phyloP scores from a whole-genome alignment of 2,797 vertebrate species.

The Pachyuromys duprasi region DNA sequence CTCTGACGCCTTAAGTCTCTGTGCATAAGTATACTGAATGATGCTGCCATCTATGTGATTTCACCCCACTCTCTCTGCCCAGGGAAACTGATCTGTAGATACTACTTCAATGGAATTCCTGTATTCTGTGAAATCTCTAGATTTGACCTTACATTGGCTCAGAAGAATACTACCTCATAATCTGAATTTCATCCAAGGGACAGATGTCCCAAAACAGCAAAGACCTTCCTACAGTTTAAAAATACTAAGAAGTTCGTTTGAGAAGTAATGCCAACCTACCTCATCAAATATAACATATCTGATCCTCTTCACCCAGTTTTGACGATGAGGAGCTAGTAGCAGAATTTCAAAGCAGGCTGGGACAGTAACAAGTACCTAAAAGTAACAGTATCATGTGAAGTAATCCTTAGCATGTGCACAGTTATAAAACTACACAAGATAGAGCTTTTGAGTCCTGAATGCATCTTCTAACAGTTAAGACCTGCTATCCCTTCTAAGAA shows the following conservation, averaged over 20 bases:
- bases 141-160: not conserved
- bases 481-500: not conserved
- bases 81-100: not conserved
- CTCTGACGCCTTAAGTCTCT: not conserved
- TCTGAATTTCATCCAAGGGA: not conserved
- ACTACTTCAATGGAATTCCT: not conserved
- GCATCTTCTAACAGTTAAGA: not conserved
- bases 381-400: not conserved
- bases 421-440: not conserved
- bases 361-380: conserved; percentile 84
- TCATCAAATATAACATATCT: conserved; percentile 85
- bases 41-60: not conserved
- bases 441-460: not conserved
- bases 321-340: conserved; percentile 77
- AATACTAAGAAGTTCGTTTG: not conserved
- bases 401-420: not conserved
- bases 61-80: not conserved
- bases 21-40: conserved; percentile 28
- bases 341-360: conserved; percentile 84
- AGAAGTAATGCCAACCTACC: conserved; percentile 63
- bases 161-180: not conserved
- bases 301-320: conserved; percentile 83
- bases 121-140: not conserved
- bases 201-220: not conserved
- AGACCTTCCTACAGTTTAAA: not conserved